phyloP scores from a whole-genome alignment of 30 jellyfish, hydroid and myxozoan species.

The Turritopsis rubra region DNA sequence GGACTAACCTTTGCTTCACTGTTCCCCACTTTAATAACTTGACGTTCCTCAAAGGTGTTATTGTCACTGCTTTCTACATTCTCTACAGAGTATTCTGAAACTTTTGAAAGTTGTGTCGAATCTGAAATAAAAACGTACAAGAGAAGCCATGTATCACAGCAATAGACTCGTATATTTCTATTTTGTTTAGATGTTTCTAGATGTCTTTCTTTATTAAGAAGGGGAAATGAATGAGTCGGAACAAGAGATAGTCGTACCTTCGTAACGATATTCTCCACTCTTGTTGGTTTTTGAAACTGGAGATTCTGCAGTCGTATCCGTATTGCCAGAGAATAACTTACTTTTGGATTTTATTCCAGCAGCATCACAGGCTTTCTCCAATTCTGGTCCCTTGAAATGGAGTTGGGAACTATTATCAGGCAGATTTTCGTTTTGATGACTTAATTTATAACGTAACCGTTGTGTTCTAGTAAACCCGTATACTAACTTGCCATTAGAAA shows the following conservation, averaged over 20 bases:
- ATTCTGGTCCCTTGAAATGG: not conserved
- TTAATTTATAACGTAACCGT: slow-evolving; percentile 7
- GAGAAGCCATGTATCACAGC: too few species aligned
- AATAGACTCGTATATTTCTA: too few species aligned
- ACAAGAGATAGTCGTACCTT: not conserved
- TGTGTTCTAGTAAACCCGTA: slow-evolving; percentile 24
- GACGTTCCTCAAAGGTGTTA: not conserved
- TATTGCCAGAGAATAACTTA: too few species aligned
- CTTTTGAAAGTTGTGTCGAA: too few species aligned
- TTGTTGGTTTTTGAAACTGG: not conserved
- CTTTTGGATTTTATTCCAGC: not conserved
- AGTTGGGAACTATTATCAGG: not conserved
- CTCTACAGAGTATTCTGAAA: not conserved
- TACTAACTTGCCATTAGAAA: not conserved
- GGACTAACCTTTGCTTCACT: not conserved
- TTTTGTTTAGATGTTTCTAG: too few species aligned
- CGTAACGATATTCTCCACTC: not conserved
- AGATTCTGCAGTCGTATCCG: not conserved
- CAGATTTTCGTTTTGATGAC: slow-evolving; percentile 1
- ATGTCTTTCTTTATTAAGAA: too few species aligned
- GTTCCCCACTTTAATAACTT: not conserved
- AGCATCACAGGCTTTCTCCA: not conserved
- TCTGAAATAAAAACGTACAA: not conserved
- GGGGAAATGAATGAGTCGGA: too few species aligned
- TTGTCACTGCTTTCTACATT: not conserved